phyloP scores from a whole-genome alignment of 2,113 vertebrate species.

The Lamprotornis superbus region DNA sequence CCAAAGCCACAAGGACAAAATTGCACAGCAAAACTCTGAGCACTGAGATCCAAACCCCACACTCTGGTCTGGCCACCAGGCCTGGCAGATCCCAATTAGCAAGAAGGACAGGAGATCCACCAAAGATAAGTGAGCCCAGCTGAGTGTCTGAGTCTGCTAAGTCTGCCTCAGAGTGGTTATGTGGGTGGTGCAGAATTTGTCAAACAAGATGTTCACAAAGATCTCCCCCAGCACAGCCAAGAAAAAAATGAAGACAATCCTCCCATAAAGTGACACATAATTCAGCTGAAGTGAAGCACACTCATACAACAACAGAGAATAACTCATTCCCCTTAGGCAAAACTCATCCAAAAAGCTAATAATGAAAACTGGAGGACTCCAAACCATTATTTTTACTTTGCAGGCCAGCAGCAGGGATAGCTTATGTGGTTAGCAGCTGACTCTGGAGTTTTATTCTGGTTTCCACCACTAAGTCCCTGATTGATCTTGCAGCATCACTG shows the following conservation, averaged over 20 bases:
- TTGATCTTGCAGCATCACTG: neutral
- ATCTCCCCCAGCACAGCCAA: neutral
- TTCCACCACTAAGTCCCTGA: neutral
- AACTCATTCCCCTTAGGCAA: slow-evolving; percentile 59
- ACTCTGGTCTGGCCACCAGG: neutral
- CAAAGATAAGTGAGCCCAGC: neutral
- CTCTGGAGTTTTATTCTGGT: slow-evolving; percentile 7
- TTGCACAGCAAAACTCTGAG: neutral
- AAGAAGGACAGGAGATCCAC: neutral
- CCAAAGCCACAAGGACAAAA: slow-evolving; percentile 31
- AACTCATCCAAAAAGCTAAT: slow-evolving; percentile 63
- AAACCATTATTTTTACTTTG: slow-evolving; percentile 52
- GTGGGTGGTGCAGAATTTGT: slow-evolving; percentile 59
- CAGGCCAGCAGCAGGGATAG: slow-evolving; percentile 36
- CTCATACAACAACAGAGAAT: slow-evolving; percentile 26
- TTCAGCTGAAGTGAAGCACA: slow-evolving; percentile 43
- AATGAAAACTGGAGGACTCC: slow-evolving; percentile 48
- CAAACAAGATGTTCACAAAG: slow-evolving; percentile 55
- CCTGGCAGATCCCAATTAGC: neutral
- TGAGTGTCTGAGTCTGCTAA: neutral
- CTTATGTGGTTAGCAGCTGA: slow-evolving; percentile 50
- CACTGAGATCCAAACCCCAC: neutral
- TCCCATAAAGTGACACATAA: slow-evolving; percentile 58
- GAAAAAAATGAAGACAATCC: slow-evolving; percentile 53
- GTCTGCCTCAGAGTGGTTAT: slow-evolving; percentile 46